A percentile compares a stretch with the other conserved stretches of the same genome.
Conservation (phyloP, 2,113 vertebrate genomes). For the Paedocypris sp. region DNA sequence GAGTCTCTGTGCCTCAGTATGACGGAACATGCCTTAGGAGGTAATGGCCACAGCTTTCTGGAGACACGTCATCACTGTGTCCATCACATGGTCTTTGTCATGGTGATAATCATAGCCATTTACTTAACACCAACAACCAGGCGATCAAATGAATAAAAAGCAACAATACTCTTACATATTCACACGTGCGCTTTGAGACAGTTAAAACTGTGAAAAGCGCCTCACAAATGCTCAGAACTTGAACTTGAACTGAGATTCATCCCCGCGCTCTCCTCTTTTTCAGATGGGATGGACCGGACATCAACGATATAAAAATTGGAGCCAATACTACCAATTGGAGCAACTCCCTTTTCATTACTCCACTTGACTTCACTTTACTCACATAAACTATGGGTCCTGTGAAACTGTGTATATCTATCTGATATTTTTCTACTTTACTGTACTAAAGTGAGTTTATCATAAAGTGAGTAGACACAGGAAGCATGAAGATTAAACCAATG, state of each 20-base stretch:
- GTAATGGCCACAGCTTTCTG: too few relatives aligned
- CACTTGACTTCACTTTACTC: too few relatives aligned
- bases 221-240: background rate
- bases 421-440: slow-evolving; percentile 91
- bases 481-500: too few relatives aligned
- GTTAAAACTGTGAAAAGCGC: too few relatives aligned
- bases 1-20: slow-evolving; percentile 96
- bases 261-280: slow-evolving; percentile 8
- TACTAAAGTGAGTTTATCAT: slow-evolving; percentile 87
- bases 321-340: background rate
- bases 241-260: background rate
- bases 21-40: slow-evolving; percentile 93
- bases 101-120: too few relatives aligned
- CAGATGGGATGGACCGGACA: slow-evolving; percentile 89
- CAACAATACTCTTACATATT: too few relatives aligned
- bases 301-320: slow-evolving; percentile 78
- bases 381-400: slow-evolving; percentile 52
- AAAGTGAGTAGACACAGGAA: slow-evolving; percentile 65
- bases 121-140: too few relatives aligned
- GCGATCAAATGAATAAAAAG: too few relatives aligned
- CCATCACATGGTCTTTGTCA: too few relatives aligned
- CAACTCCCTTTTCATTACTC: too few relatives aligned
- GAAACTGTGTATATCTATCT: slow-evolving; percentile 76
- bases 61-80: too few relatives aligned
- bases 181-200: too few relatives aligned